These are phyloP conservation scores for Chunga burmeisteri DNA, from an alignment of 2,113 vertebrate species.

Conservation along the genomic window DNA sequence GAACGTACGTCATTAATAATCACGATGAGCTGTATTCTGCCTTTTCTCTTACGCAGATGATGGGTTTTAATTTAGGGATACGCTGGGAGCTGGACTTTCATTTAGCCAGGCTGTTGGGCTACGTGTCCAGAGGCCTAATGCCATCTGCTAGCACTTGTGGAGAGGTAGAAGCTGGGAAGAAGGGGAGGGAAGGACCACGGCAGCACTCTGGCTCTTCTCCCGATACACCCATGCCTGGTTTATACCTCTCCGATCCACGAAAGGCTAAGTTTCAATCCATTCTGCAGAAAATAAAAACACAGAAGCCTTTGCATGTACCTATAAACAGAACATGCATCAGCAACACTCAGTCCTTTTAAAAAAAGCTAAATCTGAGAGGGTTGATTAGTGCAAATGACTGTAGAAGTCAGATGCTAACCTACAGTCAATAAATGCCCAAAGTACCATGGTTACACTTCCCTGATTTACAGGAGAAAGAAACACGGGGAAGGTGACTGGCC, in stretches of 20 bases:
- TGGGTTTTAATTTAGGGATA: conserved; percentile 32
- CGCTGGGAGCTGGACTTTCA: not conserved
- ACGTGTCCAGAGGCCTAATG: too few species aligned
- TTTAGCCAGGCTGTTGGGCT: not conserved
- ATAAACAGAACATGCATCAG: not conserved
- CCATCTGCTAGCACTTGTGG: not conserved
- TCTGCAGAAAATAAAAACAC: not conserved
- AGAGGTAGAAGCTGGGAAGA: not conserved
- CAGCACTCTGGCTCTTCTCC: not conserved
- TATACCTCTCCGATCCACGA: not conserved
- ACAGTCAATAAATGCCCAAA: not conserved
- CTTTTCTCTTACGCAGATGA: conserved; percentile 9
- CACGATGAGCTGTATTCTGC: not conserved
- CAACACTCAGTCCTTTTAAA: not conserved
- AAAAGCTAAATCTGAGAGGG: not conserved
- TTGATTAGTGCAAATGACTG: not conserved
- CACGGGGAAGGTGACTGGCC: not conserved
- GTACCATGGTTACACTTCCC: rapidly evolving
- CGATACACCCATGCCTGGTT: rapidly evolving
- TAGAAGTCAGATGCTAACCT: not conserved
- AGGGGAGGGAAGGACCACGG: not conserved
- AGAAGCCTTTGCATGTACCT: not conserved
- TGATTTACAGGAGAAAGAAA: not conserved
- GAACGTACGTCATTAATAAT: not conserved
- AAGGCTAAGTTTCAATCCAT: not conserved